Base-by-base conservation (phyloP, 2,888 invertebrate species). In the Crossocerus cetratus region DNA sequence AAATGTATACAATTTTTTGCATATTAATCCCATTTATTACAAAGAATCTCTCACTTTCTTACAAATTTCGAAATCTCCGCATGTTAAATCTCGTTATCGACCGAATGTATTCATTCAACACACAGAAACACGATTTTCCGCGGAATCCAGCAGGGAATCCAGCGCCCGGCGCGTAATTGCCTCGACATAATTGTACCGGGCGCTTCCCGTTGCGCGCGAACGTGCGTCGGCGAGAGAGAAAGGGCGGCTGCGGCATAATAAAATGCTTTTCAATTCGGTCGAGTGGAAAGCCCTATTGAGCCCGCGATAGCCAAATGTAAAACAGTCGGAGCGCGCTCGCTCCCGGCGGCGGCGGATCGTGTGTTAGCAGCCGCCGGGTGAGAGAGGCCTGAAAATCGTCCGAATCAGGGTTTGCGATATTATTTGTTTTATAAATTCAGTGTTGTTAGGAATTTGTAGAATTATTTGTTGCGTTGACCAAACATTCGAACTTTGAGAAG, bases 211-310 rank as follows among this genome's bases (percentile, higher is more conserved):
- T 32, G 32, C 8, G 16, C 14, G 14, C 16, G 43, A 43, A 49
- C 49, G 5, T 16, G 49, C 49, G 49, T 45, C 0, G 2, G 13
- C 3, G 14, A 11, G 49, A 49, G 49, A 16, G 49, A n/a, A n/a
- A n/a, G 3, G 49, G 4, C 16, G 49, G 16, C 14, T 4, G 49
- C 14, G 49, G 59, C 66, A 59, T 59, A 66, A 86, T 83, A 86
- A 86, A 86, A 86, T 79, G 86, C 86, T 84, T 87, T 87, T 87
- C 87, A 86, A 86, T 86, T 86, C 80, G 83, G 81, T 72, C 83
- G 84, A 86, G 85, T 86, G 86, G 84, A 87, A 87, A 87, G 84
- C 83, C 78, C 85, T 79, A 84, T 86, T 86, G 84, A 86, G 83
- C 78, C 73, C 72, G 83, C 86, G 86, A 87, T 88, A 87, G 81